These are phyloP conservation scores for Lycocerus yunnanus DNA, from an alignment of 2,888 invertebrate genomes.

Conservation along the genomic window DNA sequence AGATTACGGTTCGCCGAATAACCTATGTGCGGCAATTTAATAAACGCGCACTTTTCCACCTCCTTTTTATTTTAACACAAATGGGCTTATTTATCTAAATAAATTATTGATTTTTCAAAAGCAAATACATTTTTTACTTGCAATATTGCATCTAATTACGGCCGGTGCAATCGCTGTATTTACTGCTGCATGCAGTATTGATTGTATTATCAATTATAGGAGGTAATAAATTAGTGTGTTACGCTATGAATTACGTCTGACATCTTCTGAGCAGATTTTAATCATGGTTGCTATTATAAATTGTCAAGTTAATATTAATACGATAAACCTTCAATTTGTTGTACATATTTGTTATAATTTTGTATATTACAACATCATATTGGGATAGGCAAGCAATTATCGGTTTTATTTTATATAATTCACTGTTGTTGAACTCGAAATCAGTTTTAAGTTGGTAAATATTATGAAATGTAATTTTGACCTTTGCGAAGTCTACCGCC, in stretches of 20 bases:
- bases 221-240: not conserved
- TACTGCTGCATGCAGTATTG: not conserved
- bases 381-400: not conserved
- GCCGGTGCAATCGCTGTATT: not conserved
- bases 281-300: not conserved
- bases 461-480: no score
- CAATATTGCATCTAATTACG: not conserved
- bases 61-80: not conserved
- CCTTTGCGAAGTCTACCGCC: no score
- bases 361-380: not conserved
- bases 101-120: not conserved
- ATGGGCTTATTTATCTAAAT: not conserved
- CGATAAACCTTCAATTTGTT: not conserved
- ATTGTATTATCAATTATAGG: not conserved
- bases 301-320: not conserved
- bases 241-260: not conserved
- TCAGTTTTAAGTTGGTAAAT: no score
- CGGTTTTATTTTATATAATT: not conserved
- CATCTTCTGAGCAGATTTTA: conserved; percentile 3
- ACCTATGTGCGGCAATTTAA: conserved; percentile 14
- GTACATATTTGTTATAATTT: not conserved
- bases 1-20: conserved; percentile 21
- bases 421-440: no score
- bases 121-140: not conserved
- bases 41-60: not conserved